Evolutionary conservation across 92 coral and sea anemone genomes (phyloP), one percentile per base, ranked within the genome.

Genomic region (Porites cylindrica): DNA sequence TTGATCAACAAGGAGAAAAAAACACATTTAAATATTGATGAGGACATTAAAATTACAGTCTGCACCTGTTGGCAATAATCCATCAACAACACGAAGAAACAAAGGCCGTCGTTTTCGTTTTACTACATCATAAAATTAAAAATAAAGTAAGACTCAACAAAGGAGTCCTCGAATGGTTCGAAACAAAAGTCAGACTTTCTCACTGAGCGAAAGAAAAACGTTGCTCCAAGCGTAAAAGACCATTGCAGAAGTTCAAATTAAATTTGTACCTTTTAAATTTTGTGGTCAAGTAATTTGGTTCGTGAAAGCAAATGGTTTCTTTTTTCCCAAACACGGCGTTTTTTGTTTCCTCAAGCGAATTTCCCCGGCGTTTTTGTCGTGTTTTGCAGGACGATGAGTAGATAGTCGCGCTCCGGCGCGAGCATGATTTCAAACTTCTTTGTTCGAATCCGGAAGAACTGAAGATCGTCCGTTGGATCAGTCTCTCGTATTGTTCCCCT

Each of bases 391-490:
- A 93, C 98, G 11, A 95, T 72, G 9, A 95, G 86, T 52, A 91
- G 72, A 38, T 93, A 95, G 16, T 93, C 86, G 21, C 58, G 83
- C 47, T 94, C 89, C 3, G 96, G 94, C 12, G 98, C 96, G 17
- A 95, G 83, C 81, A 93, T 88, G 20, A 93, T 86, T 75, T 95
- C 98, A 90, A 86, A 85, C 62, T 91, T 88, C 52, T 80, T 84
- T 43, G 98, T 93, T 53, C 89, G 84, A 29, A 93, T 78, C 67
- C 98, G 89, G 75, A 95, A 78, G 73, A 95, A 95, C 74, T 88
- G 88, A 3, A 95, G 80, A 59, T 95, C 96, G 82, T 95, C 90
- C 4, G 90, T 93, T 53, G 96, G 98, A 80, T 95, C 96, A 66
- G 85, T 71, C 24, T 95, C 92, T 53, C 91, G 75, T 60, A 89